Evolutionary conservation across 2,888 invertebrate genomes (phyloP).

Genomic region (Cosmorhoe ocellata): DNA sequence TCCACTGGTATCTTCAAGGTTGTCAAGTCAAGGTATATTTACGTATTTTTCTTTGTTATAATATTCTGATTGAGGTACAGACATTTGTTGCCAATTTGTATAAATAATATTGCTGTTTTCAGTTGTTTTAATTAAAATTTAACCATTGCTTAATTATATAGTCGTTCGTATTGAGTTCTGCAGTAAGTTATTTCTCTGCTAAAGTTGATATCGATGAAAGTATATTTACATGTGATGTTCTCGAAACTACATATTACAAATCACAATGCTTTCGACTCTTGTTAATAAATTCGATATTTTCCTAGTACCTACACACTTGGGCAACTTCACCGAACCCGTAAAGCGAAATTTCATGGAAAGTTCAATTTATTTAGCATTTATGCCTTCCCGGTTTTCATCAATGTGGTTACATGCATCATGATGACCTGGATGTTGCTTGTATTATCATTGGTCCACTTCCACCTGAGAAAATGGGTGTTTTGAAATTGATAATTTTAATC

Average conservation of each 20-base stretch:
- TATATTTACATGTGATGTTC: background rate
- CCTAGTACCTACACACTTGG: constrained; percentile 34
- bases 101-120: too few species aligned
- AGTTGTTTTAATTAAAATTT: too few species aligned
- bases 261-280: constrained; percentile 15
- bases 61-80: constrained; percentile 3
- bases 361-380: constrained; percentile 45
- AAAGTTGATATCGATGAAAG: background rate
- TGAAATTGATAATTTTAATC: too few species aligned
- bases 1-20: constrained; percentile 10
- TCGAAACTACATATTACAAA: constrained; percentile 3
- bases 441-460: too few species aligned
- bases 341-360: constrained; percentile 46
- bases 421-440: too few species aligned
- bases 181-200: constrained; percentile 2
- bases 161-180: too few species aligned
- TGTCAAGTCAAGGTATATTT: background rate
- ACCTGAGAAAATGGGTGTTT: too few species aligned
- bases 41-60: constrained; percentile 12
- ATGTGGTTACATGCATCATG: constrained; percentile 42
- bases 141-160: too few species aligned
- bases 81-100: constrained; percentile 1
- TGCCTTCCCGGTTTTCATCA: constrained; percentile 28
- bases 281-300: constrained; percentile 25
- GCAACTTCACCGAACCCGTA: constrained; percentile 43